Evolutionary conservation across 2,113 vertebrate species (phyloP).

Genomic region (Zeus faber): DNA sequence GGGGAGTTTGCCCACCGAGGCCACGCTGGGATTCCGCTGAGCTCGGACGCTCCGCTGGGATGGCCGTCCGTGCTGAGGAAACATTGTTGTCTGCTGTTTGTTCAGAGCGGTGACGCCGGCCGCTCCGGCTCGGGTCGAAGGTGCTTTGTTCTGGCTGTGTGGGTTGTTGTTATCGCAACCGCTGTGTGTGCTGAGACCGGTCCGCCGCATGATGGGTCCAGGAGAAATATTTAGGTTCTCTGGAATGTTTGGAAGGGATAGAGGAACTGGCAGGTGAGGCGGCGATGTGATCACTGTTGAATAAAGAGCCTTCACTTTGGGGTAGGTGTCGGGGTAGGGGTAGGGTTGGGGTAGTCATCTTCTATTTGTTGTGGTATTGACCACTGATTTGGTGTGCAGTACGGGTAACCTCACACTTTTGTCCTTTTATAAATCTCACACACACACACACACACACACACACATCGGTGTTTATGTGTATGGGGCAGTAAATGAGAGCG

Average conservation of each 20-base stretch:
- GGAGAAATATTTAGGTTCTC: slow-evolving; percentile 57
- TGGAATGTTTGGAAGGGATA: slow-evolving; percentile 32
- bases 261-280: slow-evolving; percentile 24
- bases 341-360: not conserved
- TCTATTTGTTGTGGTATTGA: not conserved
- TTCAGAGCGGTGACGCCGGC: slow-evolving; percentile 55
- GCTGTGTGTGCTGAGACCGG: too few species aligned
- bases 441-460: too few species aligned
- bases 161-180: slow-evolving; percentile 60
- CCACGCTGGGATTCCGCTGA: slow-evolving; percentile 48
- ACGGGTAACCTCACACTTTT: too few species aligned
- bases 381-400: too few species aligned
- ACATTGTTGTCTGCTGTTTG: slow-evolving; percentile 43
- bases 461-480: too few species aligned
- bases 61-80: slow-evolving; percentile 37
- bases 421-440: too few species aligned
- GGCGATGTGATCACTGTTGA: slow-evolving; percentile 30
- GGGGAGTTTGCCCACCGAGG: slow-evolving; percentile 35
- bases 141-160: slow-evolving; percentile 35
- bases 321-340: too few species aligned
- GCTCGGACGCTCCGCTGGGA: slow-evolving; percentile 19
- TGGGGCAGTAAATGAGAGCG: too few species aligned
- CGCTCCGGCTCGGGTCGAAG: not conserved
- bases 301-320: slow-evolving; percentile 5
- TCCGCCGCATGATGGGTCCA: slow-evolving; percentile 23